Base-by-base conservation (phyloP, 2,113 vertebrate species). In the Myiozetetes cayanensis region DNA sequence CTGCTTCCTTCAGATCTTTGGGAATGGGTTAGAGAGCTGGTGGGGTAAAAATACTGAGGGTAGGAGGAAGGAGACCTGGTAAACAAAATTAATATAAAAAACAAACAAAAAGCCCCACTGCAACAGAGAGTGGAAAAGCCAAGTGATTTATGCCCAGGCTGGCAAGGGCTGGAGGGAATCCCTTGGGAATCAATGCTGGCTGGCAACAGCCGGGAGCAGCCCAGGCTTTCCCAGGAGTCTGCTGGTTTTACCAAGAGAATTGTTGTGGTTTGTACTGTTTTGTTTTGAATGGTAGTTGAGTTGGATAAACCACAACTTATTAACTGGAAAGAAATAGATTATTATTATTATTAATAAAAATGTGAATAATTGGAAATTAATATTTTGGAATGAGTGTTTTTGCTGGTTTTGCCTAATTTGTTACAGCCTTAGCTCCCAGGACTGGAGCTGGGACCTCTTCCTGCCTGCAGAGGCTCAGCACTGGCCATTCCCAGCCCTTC, bases 401-500 rank as follows among this genome's bases (percentile, higher is more conserved):
- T 1, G 1, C 5, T 3, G 12, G 10, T 30, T 12, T 86, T 15
- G 3, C 50, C 50, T 15, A 0, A 6, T 13, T 37, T 63, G 55
- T 41, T 5, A 31, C 35, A 37, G 33, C 14, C 1, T 14, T 46
- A n/a, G 5, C 17, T 31, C 12, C 39, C 30, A 61, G 70, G 25
- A 46, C 1, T 2, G 5, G 55, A 52, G 44, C 39, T 43, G 30
- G 49, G 14, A 65, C 7, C 15, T 41, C 11, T 30, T 14, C 12
- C 68, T 49, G 43, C 67, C 30, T 3, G 3, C 5, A 12, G 58
- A 35, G 23, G 53, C 0, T 0, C 28, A 13, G 9, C 65, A 0
- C 3, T 3, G 21, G 9, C 50, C 47, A n/a, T 19, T 49, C 58
- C 47, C 81, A 77, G 12, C 77, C 72, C 47, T 55, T 24, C 52